Base-by-base conservation (phyloP, 2,113 vertebrate species). In the Vombatus ursinus region DNA sequence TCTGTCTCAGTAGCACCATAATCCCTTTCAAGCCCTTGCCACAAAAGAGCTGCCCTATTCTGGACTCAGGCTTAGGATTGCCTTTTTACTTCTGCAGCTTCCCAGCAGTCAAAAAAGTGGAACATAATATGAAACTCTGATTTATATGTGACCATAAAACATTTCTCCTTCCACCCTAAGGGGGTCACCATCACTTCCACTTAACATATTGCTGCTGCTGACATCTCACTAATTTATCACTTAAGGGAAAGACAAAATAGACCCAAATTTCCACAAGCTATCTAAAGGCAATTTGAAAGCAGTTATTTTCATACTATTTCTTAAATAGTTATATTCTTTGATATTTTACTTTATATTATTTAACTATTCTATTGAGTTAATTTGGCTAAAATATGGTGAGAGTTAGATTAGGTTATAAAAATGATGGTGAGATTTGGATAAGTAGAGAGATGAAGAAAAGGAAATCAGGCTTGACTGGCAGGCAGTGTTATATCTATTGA, bases 311-410 rank as follows among this genome's bases (percentile, higher is more conserved):
- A 44, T 22, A 44, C n/a, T 23, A 22, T 44, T 84, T 44, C 61
- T 84, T 84, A 44, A 90, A 77, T 48, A 77, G 26, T 68, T 52
- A 57, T 52, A 94, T 95, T 92, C 48, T 14, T 95, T 96, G 3
- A 19, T 48, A 90, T 77, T 94, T 28, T 93, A 51, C 22, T 22
- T 54, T 93, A 92, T 77, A 19, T 91, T 96, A 90, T 90, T 44
- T 44, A 84, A 44, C 1, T 14, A 84, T 84, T 44, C n/a, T 22
- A 8, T 44, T 44, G n/a, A 84, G 23, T 44, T 23, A 8, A 44
- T 84, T 44, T 44, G 68, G 2, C 37, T 44, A 44, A 68, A 84
- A 84, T 84, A 44, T 23, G 19, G n/a, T 8, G 1, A 84, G 68
- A n/a, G 16, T 44, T 84, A 84, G n/a, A 44, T 84, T 68, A 68